These are phyloP conservation scores for Desmophyllum pertusum DNA, from an alignment of 92 coral and sea anemone genomes.

Conservation along the genomic window DNA sequence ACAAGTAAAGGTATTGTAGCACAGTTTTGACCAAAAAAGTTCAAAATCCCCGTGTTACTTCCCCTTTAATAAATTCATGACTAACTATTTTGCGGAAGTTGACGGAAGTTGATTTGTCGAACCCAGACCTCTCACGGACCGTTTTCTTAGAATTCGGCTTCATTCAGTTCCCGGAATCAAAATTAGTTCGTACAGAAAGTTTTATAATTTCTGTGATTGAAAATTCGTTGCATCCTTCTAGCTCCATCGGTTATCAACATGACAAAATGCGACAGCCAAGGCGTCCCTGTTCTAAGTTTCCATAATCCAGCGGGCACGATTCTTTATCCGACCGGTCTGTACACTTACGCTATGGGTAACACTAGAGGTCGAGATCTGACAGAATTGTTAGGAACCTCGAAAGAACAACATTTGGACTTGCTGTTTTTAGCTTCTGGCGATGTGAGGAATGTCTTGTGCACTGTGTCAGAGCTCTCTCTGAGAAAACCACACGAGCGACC, in stretches of 20 bases:
- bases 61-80: too few species aligned
- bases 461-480: slow-evolving; percentile 57
- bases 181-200: not conserved
- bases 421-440: slow-evolving; percentile 71
- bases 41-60: too few species aligned
- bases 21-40: too few species aligned
- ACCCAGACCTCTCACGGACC: too few species aligned
- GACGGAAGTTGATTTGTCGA: too few species aligned
- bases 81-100: too few species aligned
- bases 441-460: slow-evolving; percentile 60
- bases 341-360: too few species aligned
- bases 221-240: not conserved
- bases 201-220: not conserved
- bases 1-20: too few species aligned
- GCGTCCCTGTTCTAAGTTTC: slow-evolving; percentile 60
- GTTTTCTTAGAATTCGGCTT: too few species aligned
- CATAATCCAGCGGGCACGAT: too few species aligned
- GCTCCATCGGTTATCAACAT: not conserved
- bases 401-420: slow-evolving; percentile 43
- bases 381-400: slow-evolving; percentile 43
- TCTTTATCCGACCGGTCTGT: too few species aligned
- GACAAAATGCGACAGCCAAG: slow-evolving; percentile 46
- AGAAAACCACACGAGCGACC: slow-evolving; percentile 46
- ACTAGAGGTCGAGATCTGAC: slow-evolving; percentile 59
- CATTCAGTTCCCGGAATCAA: not conserved